Percentiles rank a stretch among this genome's conserved stretches.
Conservation (phyloP, 2,888 invertebrate species). For the Smittia aterrima region DNA sequence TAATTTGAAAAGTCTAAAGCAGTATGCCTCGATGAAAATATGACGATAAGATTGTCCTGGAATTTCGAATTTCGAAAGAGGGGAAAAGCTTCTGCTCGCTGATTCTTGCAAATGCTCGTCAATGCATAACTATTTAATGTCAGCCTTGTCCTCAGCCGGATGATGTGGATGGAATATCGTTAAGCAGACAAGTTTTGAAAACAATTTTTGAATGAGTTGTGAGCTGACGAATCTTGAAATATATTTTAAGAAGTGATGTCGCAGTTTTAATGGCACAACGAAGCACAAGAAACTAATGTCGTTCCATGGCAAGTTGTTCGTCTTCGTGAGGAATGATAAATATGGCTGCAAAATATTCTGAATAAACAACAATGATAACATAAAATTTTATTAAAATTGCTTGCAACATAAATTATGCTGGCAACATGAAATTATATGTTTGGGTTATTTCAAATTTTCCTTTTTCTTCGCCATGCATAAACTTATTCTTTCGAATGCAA, state of each 20-base stretch:
- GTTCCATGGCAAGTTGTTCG: neutral
- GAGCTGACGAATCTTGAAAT: neutral
- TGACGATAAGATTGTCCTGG: slow-evolving; percentile 30
- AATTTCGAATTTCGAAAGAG: slow-evolving; percentile 40
- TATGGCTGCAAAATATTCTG: neutral
- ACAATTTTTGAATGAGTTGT: neutral
- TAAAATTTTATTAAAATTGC: slow-evolving; percentile 36
- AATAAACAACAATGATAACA: slow-evolving; percentile 26
- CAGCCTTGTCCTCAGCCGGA: neutral
- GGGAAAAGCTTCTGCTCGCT: slow-evolving; percentile 17
- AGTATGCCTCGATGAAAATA: neutral
- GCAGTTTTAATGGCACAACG: neutral
- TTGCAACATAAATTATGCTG: slow-evolving; percentile 23
- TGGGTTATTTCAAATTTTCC: slow-evolving; percentile 13
- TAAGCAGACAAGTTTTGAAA: neutral
- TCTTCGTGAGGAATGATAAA: neutral
- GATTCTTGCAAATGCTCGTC: neutral
- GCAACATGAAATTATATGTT: slow-evolving; percentile 36
- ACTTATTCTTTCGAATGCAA: slow-evolving; percentile 17
- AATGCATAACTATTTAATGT: slow-evolving; percentile 9
- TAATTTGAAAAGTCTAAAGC: neutral
- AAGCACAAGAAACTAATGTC: neutral
- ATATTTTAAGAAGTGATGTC: neutral
- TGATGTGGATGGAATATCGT: neutral
- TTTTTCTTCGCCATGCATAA: slow-evolving; percentile 5